A percentile compares a stretch with the other conserved stretches of the same genome.
Conservation (phyloP, 2,888 invertebrate species). For the Aphelenchoides bicaudatus region DNA sequence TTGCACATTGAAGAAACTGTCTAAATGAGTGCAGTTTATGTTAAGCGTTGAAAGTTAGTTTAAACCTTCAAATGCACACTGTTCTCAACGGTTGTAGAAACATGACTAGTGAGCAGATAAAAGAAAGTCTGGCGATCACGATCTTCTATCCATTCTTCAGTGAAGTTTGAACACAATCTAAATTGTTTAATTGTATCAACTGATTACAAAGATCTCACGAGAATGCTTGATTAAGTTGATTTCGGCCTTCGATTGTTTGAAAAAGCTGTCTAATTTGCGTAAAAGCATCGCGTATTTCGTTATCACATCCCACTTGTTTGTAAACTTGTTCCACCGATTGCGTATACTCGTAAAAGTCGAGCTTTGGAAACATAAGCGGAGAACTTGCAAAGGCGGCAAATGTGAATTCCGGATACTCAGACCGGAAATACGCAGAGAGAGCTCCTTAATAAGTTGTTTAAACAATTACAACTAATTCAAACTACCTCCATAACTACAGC, state of each 20-base stretch:
- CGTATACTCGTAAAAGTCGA: constrained; percentile 8
- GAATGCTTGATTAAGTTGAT: constrained; percentile 1
- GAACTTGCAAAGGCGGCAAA: constrained; percentile 14
- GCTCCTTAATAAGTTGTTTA: constrained; percentile 14
- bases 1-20: neutral
- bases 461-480: neutral
- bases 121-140: constrained; percentile 5
- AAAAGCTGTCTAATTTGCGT: neutral
- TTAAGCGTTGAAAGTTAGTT: too few species aligned
- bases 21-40: neutral
- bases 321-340: neutral
- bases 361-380: constrained; percentile 8
- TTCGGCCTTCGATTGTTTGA: constrained; percentile 13
- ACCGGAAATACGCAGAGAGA: constrained; percentile 17
- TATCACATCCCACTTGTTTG: neutral
- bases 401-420: constrained; percentile 16
- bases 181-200: neutral
- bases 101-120: neutral
- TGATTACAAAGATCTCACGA: constrained; percentile 1
- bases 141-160: neutral
- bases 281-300: neutral
- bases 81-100: neutral
- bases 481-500: constrained; percentile 22
- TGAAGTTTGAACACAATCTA: constrained; percentile 9
- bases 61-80: constrained; percentile 2